Base-by-base conservation (phyloP, 64 coral and sea anemone species). In the Anthopleura sola region DNA sequence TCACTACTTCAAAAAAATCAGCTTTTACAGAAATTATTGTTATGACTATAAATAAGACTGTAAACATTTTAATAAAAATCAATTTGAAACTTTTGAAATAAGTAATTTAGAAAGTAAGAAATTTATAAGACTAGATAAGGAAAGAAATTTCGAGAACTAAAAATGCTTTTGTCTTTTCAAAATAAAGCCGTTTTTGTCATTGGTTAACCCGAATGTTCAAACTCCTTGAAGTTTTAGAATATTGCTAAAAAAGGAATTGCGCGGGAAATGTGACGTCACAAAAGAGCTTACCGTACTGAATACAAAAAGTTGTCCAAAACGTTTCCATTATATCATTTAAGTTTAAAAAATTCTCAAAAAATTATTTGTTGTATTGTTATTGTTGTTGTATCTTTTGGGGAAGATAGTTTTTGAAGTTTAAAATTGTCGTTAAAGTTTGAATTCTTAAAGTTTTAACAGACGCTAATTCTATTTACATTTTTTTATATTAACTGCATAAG, bases 201-300 rank as follows among this genome's bases (percentile, higher is more conserved):
- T 62, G 4, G 6, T 24, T 60, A 2, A n/a, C 7, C 58, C 21
- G 5, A 26, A n/a, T 15, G 21, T 26, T 62, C 58, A 20, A n/a
- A 62, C 18, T 62, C 58, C 58, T 62, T 23, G n/a, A 62, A 24
- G 20, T 24, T 62, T 24, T 24, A 8, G 24, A 62, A 62, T 62
- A 11, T n/a, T 62, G 58, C 58, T n/a, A 62, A 62, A 62, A 62
- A 62, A 62, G 58, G 58, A 62, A 62, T 62, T 62, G 58, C 58
- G 10, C 58, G 58, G 58, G 58, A 62, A 62, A 8, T 62, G 23
- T 62, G 58, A n/a, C 58, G 24, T 62, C 58, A 62, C 58, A 23
- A 21, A 62, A 11, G 58, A 7, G 21, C 21, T 62, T 62, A 9
- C 24, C 11, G 1, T 20, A 20, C 55, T 20, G 19, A 58, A 58